Percentiles rank a stretch among this genome's conserved stretches.
These are phyloP conservation scores for Drosophila persimilis DNA, from an alignment of 1,140 invertebrate species.

Conservation along the genomic window DNA sequence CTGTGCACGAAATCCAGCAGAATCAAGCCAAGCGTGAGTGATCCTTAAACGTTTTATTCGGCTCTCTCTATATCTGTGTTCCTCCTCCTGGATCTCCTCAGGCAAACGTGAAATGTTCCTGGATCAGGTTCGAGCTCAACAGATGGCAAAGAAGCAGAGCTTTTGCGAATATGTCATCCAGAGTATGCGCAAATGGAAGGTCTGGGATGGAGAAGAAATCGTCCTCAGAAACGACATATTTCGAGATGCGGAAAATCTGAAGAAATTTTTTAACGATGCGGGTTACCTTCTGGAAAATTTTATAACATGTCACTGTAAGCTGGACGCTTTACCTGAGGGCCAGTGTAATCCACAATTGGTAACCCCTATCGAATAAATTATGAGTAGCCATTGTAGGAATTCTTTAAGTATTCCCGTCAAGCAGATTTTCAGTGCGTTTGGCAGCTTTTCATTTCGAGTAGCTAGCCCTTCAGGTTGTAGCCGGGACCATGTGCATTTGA, in stretches of 20 bases:
- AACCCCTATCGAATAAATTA: too few relatives aligned
- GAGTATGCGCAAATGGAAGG: conserved; percentile 45
- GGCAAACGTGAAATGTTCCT: conserved; percentile 19
- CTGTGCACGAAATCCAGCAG: not conserved
- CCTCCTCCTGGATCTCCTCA: not conserved
- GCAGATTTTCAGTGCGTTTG: too few relatives aligned
- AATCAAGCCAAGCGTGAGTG: conserved; percentile 30
- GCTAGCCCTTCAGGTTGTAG: too few relatives aligned
- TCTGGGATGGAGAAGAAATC: conserved; percentile 6
- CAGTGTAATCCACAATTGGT: not conserved
- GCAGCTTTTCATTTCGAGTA: too few relatives aligned
- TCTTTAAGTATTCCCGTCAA: too few relatives aligned
- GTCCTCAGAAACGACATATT: not conserved
- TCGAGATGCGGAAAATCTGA: not conserved
- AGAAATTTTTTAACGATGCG: conserved; percentile 16
- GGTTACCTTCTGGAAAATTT: conserved; percentile 7
- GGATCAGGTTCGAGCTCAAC: not conserved
- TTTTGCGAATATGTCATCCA: conserved; percentile 51
- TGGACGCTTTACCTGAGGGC: not conserved
- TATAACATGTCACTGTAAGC: conserved; percentile 18
- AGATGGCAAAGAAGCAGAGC: not conserved
- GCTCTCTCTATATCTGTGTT: not conserved
- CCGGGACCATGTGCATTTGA: conserved; percentile 62
- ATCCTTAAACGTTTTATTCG: not conserved
- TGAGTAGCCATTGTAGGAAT: too few relatives aligned